A percentile compares a stretch with the other conserved stretches of the same genome.
These are phyloP conservation scores for Synaphobranchus kaupii DNA, from an alignment of 2,797 vertebrate species.

Conservation along the genomic window DNA sequence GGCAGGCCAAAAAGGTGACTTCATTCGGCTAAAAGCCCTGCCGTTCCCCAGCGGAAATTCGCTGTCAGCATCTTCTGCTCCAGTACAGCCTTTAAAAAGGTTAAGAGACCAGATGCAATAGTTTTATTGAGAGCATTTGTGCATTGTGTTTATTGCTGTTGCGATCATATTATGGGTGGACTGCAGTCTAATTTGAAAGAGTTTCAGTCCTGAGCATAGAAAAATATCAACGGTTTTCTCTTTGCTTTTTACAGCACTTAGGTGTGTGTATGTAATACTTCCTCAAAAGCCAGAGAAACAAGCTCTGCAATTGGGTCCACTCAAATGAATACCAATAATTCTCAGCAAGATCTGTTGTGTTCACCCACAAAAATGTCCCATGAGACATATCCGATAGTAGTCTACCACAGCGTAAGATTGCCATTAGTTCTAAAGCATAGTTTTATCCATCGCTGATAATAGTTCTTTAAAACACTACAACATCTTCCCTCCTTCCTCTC, in stretches of 20 bases:
- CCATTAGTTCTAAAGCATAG: background rate
- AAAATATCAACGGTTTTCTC: no score
- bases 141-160: background rate
- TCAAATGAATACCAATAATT: slow-evolving; percentile 1
- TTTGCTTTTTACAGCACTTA: background rate
- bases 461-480: background rate
- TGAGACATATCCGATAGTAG: background rate
- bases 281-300: background rate
- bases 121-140: slow-evolving; percentile 25
- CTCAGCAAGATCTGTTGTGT: background rate
- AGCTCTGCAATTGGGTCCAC: background rate
- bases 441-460: slow-evolving; percentile 30
- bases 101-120: background rate
- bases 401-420: background rate
- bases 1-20: slow-evolving; percentile 28
- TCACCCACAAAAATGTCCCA: background rate
- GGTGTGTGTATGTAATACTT: background rate
- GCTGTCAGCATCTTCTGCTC: slow-evolving; percentile 36
- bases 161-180: background rate
- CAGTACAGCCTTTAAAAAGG: slow-evolving; percentile 11
- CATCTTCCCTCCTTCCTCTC: background rate
- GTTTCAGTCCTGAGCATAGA: background rate
- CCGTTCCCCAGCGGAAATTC: slow-evolving; percentile 29
- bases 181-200: background rate
- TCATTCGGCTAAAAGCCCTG: slow-evolving; percentile 13